Percentiles rank a stretch among this genome's conserved stretches.
Conservation (phyloP, 2,113 vertebrate species). For the Cephalopholis sonnerati region DNA sequence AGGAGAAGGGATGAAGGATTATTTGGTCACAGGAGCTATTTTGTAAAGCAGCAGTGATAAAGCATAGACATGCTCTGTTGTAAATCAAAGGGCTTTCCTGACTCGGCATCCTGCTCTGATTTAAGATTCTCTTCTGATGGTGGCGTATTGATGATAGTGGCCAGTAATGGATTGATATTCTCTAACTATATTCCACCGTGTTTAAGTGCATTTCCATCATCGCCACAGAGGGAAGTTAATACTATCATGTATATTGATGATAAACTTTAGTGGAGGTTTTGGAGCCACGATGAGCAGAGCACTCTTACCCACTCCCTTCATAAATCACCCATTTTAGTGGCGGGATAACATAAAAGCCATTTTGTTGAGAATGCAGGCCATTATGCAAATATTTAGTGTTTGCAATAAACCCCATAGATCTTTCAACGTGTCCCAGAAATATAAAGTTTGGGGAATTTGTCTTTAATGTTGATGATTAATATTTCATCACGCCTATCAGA, state of each 20-base stretch:
- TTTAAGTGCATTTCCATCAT: constrained; percentile 82
- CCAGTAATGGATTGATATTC: constrained; percentile 72
- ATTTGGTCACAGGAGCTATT: constrained; percentile 55
- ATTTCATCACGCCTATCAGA: constrained; percentile 80
- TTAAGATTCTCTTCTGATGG: constrained; percentile 58
- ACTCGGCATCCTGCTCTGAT: constrained; percentile 49
- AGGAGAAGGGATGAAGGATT: constrained; percentile 57
- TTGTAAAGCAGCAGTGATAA: constrained; percentile 67
- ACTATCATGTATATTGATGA: constrained; percentile 77
- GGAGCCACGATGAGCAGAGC: constrained; percentile 64
- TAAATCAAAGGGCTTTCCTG: constrained; percentile 74
- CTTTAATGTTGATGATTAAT: constrained; percentile 81
- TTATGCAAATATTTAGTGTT: constrained; percentile 83
- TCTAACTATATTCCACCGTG: constrained; percentile 66
- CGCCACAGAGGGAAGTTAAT: constrained; percentile 72
- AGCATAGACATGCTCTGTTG: constrained; percentile 51
- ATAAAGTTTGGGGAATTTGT: constrained; percentile 79
- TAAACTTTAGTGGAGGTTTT: constrained; percentile 71
- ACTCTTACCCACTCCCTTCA: constrained; percentile 63
- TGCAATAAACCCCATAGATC: constrained; percentile 80
- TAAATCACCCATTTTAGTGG: constrained; percentile 78
- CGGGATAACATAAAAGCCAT: constrained; percentile 74
- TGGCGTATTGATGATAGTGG: constrained; percentile 68
- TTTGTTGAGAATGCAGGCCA: constrained; percentile 77
- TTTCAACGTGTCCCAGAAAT: constrained; percentile 77